A percentile compares a stretch with the other conserved stretches of the same genome.
Conservation (phyloP, 2,797 vertebrate species). For the Poeciliopsis turneri region DNA sequence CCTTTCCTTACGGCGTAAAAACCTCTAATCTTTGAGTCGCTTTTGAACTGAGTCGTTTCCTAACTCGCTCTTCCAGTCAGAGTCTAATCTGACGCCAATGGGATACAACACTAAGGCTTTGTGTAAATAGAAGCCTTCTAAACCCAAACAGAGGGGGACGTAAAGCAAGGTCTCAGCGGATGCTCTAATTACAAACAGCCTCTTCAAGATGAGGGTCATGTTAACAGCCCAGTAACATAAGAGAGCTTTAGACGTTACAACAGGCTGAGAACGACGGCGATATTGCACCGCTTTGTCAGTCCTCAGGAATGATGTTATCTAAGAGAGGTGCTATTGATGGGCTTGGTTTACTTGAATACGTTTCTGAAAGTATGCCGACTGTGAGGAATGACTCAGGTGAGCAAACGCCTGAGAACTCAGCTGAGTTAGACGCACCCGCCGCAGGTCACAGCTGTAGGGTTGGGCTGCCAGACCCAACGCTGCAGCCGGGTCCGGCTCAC, state of each 20-base stretch:
- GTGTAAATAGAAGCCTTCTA: constrained; percentile 60
- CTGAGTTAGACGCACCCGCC: constrained; percentile 27
- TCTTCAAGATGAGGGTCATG: constrained; percentile 16
- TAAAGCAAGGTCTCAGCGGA: constrained; percentile 33
- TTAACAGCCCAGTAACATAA: neutral
- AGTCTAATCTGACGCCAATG: constrained; percentile 50
- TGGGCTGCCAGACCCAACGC: too few relatives aligned
- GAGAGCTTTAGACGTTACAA: neutral
- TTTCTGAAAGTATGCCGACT: constrained; percentile 26
- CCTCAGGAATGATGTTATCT: constrained; percentile 32
- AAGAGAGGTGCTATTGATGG: constrained; percentile 31
- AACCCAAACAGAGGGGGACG: constrained; percentile 66
- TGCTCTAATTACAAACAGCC: constrained; percentile 34
- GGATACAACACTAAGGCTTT: constrained; percentile 45
- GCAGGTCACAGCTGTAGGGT: neutral
- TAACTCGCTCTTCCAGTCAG: constrained; percentile 30
- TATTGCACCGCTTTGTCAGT: rapidly evolving
- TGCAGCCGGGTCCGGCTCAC: neutral
- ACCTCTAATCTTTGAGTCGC: constrained; percentile 8
- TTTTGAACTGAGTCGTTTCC: constrained; percentile 28
- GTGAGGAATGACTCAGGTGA: constrained; percentile 58
- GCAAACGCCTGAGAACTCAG: constrained; percentile 57
- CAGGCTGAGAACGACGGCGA: neutral
- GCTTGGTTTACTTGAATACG: constrained; percentile 38
- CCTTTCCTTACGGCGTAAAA: neutral